Evolutionary conservation across 2,888 invertebrate genomes (phyloP).

Genomic region (Xylota sylvarum): DNA sequence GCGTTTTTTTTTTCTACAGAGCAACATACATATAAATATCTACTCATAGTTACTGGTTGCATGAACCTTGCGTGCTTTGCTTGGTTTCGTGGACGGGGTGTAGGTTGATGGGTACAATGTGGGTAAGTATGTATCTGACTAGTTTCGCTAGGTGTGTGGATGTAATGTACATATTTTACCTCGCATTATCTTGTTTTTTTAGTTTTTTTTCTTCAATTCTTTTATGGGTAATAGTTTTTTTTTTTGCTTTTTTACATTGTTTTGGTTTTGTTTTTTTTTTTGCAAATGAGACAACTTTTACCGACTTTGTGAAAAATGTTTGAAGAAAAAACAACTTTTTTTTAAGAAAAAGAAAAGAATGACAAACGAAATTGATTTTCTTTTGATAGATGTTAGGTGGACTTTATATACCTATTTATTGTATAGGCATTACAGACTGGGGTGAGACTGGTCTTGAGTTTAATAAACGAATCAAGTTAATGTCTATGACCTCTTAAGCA

Average conservation of each 20-base stretch:
- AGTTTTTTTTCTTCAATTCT: neutral
- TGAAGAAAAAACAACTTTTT: too few species aligned
- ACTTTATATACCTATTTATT: neutral
- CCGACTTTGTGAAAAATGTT: neutral
- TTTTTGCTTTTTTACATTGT: neutral
- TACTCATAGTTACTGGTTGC: slow-evolving; percentile 18
- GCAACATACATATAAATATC: neutral
- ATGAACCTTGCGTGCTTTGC: slow-evolving; percentile 29
- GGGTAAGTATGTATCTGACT: slow-evolving; percentile 12
- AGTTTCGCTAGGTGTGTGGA: neutral
- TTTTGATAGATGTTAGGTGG: neutral
- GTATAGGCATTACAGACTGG: too few species aligned
- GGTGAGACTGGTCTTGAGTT: too few species aligned
- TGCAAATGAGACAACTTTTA: neutral
- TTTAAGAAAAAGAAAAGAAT: too few species aligned
- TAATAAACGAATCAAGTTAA: too few species aligned
- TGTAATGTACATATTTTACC: neutral
- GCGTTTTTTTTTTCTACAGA: slow-evolving; percentile 12
- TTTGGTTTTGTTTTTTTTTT: neutral
- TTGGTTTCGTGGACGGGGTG: neutral
- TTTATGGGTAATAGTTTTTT: slow-evolving; percentile 1
- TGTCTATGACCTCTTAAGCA: too few species aligned
- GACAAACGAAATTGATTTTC: neutral
- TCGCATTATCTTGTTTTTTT: neutral
- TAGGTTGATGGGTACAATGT: slow-evolving; percentile 22